Base-by-base conservation (phyloP, 2,888 invertebrate species). In the Drosophila flavopinicola region DNA sequence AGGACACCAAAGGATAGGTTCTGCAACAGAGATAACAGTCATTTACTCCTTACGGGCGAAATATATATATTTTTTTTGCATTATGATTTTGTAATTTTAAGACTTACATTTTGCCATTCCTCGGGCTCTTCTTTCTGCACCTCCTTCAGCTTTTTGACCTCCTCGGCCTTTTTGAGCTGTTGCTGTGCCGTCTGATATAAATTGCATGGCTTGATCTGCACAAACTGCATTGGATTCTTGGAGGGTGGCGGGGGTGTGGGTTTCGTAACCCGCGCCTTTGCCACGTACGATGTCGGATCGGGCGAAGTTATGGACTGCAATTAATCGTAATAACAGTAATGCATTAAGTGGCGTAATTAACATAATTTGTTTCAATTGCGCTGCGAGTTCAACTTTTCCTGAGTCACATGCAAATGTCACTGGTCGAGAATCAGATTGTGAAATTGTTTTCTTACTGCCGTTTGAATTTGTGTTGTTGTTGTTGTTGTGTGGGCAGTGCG, bases 31-130 rank as follows among this genome's bases (percentile, higher is more conserved):
- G n/a, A n/a, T n/a, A n/a, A n/a, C n/a, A n/a, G n/a, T n/a, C n/a
- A n/a, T n/a, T n/a, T n/a, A n/a, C n/a, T n/a, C n/a, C n/a, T n/a
- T n/a, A n/a, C n/a, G n/a, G n/a, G n/a, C n/a, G n/a, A n/a, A n/a
- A n/a, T n/a, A n/a, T n/a, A n/a, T n/a, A n/a, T n/a, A n/a, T n/a
- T n/a, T n/a, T n/a, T n/a, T n/a, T n/a, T n/a, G n/a, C n/a, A n/a
- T n/a, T n/a, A n/a, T n/a, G n/a, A n/a, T n/a, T n/a, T 20, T 20
- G 20, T 4, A 2, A 20, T 20, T 20, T 20, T 20, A 2, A 32
- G 2, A 91, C 94, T 94, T 91, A 97, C 97, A 93, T 95, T 95
- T 92, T 97, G 97, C 97, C 97, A 97, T 90, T 97, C 97, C 91
- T 97, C 97, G 72, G 95, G 95, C 82, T 96, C 95, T 90, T 96